A percentile compares a stretch with the other conserved stretches of the same genome.
These are phyloP conservation scores for Hofmannophila pseudospretella DNA, from an alignment of 2,888 invertebrate species.

Conservation along the genomic window DNA sequence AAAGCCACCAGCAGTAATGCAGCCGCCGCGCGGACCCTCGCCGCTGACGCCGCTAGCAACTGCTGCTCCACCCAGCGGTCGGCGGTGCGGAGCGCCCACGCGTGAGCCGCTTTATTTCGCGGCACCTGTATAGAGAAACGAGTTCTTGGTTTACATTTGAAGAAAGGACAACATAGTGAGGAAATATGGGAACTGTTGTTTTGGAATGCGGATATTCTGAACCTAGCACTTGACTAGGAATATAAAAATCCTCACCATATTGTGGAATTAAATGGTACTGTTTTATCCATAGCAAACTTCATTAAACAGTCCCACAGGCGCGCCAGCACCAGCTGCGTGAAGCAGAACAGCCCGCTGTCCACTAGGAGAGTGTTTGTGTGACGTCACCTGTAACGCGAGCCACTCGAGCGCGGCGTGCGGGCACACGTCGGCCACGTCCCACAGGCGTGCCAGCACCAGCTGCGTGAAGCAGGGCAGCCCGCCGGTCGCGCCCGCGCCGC, in stretches of 20 bases:
- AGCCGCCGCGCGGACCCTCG: slow-evolving; percentile 90
- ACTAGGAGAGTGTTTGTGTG: slow-evolving; percentile 91
- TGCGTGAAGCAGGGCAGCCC: slow-evolving; percentile 95
- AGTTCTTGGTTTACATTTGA: no score
- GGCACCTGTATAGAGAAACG: no score
- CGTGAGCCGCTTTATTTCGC: slow-evolving; percentile 92
- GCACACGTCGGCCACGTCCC: slow-evolving; percentile 94
- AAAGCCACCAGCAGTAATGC: slow-evolving; percentile 92
- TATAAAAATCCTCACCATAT: no score
- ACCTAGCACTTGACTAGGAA: no score
- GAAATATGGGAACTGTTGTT: no score
- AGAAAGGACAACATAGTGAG: no score
- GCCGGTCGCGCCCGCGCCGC: slow-evolving; percentile 73
- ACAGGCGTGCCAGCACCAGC: slow-evolving; percentile 90
- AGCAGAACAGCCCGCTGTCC: slow-evolving; percentile 92
- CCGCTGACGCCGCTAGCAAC: slow-evolving; percentile 89
- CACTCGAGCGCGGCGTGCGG: slow-evolving; percentile 95
- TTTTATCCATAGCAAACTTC: no score
- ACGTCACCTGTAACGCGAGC: slow-evolving; percentile 90
- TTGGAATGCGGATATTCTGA: no score
- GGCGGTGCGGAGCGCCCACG: slow-evolving; percentile 94
- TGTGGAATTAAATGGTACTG: no score
- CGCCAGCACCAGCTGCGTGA: slow-evolving; percentile 91
- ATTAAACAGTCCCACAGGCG: slow-evolving; percentile 95
- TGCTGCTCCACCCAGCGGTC: slow-evolving; percentile 95